Evolutionary conservation across 1,140 invertebrate genomes (phyloP).

Genomic region (Hestina assimilis): DNA sequence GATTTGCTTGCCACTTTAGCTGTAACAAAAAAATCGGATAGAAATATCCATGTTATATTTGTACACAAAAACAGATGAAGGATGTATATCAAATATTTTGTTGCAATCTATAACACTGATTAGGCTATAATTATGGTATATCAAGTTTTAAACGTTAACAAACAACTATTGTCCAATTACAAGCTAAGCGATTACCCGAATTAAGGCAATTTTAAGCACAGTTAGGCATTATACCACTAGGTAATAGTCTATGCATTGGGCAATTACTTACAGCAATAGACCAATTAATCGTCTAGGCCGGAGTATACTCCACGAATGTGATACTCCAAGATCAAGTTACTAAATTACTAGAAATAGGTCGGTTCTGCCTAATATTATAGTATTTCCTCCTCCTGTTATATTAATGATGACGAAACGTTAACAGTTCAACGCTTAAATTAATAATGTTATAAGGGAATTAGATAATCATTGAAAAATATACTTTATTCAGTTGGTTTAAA

Average conservation of each 20-base stretch:
- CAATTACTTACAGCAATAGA: constrained; percentile 63
- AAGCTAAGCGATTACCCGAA: constrained; percentile 20
- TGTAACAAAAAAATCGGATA: too few relatives aligned
- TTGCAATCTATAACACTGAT: too few relatives aligned
- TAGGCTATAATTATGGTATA: too few relatives aligned
- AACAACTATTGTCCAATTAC: constrained; percentile 2
- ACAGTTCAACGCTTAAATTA: background rate
- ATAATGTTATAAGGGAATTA: background rate
- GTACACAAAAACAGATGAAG: too few relatives aligned
- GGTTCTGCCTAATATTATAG: constrained; percentile 13
- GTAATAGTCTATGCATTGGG: constrained; percentile 51
- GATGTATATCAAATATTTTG: too few relatives aligned
- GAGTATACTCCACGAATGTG: constrained; percentile 38
- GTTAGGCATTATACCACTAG: constrained; percentile 28
- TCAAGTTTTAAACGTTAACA: too few relatives aligned
- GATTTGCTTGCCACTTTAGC: too few relatives aligned
- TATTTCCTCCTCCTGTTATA: background rate
- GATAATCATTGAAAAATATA: background rate
- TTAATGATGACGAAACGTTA: background rate
- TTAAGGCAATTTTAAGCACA: constrained; percentile 26
- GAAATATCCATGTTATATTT: too few relatives aligned
- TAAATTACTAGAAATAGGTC: constrained; percentile 29
- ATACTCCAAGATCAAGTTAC: constrained; percentile 37
- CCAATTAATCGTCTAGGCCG: constrained; percentile 54
- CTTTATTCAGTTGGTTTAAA: background rate